Evolutionary conservation across 2,113 vertebrate genomes (phyloP).

Genomic region (Sylvia atricapilla): DNA sequence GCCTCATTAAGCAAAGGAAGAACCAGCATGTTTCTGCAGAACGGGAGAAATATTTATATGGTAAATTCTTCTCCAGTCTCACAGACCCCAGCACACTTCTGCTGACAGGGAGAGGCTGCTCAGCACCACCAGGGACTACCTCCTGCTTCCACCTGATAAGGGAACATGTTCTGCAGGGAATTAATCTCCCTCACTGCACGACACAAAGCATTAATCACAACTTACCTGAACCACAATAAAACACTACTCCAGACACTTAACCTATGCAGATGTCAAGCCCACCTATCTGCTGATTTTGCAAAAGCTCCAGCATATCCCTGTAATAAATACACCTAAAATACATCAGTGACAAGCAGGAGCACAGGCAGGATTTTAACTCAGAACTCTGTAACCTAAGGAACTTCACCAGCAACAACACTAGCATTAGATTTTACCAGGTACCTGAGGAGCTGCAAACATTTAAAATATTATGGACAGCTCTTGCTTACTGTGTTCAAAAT

Average conservation of each 20-base stretch:
- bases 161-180: neutral
- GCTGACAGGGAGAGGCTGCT: neutral
- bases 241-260: neutral
- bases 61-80: neutral
- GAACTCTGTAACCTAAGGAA: neutral
- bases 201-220: conserved; percentile 5
- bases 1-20: neutral
- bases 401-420: neutral
- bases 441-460: neutral
- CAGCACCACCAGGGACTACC: neutral
- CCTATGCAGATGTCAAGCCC: neutral
- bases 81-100: neutral
- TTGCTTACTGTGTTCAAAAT: neutral
- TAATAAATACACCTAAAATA: neutral
- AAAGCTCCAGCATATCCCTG: neutral
- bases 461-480: neutral
- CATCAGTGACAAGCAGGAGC: neutral
- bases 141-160: conserved; percentile 33
- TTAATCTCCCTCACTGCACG: neutral
- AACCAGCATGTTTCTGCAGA: neutral
- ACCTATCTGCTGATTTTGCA: neutral
- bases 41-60: rapidly evolving
- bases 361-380: neutral
- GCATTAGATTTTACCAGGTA: neutral
- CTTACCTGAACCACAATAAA: neutral